Evolutionary conservation across 2,888 invertebrate species (phyloP).

Genomic region (Leucania comma): DNA sequence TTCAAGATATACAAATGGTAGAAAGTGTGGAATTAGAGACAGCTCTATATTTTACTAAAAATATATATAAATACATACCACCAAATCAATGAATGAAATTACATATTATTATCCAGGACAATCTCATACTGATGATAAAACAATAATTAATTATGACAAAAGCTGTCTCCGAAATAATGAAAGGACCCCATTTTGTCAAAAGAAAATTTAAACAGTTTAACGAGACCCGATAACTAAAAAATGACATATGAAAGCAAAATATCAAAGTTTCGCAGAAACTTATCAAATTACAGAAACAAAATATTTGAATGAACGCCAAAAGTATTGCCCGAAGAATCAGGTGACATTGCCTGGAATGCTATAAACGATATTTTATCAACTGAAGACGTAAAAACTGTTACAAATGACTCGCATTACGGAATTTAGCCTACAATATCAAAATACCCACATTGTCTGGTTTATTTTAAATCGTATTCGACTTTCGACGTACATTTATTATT

Average conservation of each 20-base stretch:
- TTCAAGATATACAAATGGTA: not conserved
- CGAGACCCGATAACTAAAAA: not conserved
- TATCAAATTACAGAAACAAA: conserved; percentile 2
- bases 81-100: not conserved
- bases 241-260: not conserved
- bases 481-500: conserved; percentile 8
- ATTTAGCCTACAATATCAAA: conserved; percentile 16
- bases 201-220: not conserved
- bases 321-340: conserved; percentile 6
- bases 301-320: conserved; percentile 33
- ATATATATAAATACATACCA: not conserved
- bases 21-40: not conserved
- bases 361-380: conserved; percentile 9
- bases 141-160: not conserved
- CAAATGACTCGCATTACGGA: conserved; percentile 22
- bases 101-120: not conserved
- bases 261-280: not conserved
- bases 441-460: conserved; percentile 36
- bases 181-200: not conserved
- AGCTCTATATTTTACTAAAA: not conserved
- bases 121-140: conserved; percentile 1
- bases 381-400: conserved; percentile 9
- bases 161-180: not conserved
- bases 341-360: not conserved
- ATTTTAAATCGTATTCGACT: conserved; percentile 42